Evolutionary conservation across 2,113 vertebrate genomes (phyloP), one percentile per base, ranked within the genome.

Genomic region (Taxidea taxus): DNA sequence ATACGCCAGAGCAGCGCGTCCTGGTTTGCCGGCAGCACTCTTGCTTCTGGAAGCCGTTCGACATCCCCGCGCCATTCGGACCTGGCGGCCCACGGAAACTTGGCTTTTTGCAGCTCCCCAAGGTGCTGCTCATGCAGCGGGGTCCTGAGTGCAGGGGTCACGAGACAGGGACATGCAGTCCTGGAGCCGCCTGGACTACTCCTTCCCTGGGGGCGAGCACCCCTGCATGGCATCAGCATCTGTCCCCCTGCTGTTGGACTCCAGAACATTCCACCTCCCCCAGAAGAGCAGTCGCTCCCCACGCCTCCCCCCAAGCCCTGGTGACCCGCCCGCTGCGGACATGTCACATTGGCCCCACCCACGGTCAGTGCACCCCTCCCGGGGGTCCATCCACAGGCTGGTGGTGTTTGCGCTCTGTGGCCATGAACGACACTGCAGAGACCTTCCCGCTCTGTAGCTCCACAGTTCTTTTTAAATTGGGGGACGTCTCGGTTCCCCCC

Each of bases 241-340:
- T 3, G 1, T 42, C 39, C 0, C 13, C 6, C 16, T n/a, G 1
- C 39, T 25, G 3, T 27, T 12, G 39, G 12, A 29, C 16, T 44
- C 72, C 3, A 15, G 72, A 74, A 74, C 25, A 8, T 15, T 44
- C 25, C 39, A 27, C 23, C 39, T 3, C 39, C 25, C 39, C 72
- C 23, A 42, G 39, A 15, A 39, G 21, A 72, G 21, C 70, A 31
- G 60, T 62, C 2, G 12, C 27, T 62, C 60, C 60, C 29, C 27
- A 64, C 60, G 27, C 60, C 29, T 15, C 62, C 62, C 62, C 62
- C 62, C 29, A 64, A 29, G 29, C 31, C 31, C 64, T n/a, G 6
- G 14, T 16, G 31, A 7, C 64, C 15, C 15, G 7, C 8, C 31
- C 27, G 23, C 39, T 27, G 12, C 42, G 70, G 68, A 39, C 23